phyloP scores from a whole-genome alignment of 2,797 vertebrate species.

The Melanotaenia nigrans region DNA sequence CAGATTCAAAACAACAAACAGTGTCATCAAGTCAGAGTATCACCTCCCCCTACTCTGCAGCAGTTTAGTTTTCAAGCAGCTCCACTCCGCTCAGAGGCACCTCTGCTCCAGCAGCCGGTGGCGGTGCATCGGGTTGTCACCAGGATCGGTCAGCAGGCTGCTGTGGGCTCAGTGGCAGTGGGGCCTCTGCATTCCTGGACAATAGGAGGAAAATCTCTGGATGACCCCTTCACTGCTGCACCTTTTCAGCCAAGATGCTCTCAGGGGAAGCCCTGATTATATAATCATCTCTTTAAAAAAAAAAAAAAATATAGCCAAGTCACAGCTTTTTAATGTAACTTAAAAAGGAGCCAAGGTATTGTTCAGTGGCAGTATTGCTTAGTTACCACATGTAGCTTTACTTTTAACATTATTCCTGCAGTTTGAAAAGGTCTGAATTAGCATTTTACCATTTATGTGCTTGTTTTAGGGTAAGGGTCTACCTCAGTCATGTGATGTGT shows the following conservation, averaged over 20 bases:
- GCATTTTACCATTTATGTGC: conserved; percentile 3
- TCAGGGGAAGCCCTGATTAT: conserved; percentile 81
- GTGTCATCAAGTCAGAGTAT: conserved; percentile 9
- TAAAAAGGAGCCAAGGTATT: conserved; percentile 26
- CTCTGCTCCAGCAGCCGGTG: conserved; percentile 81
- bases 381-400: conserved; percentile 12
- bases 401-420: conserved; percentile 18
- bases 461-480: conserved; percentile 44
- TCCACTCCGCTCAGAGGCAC: conserved; percentile 65
- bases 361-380: conserved; percentile 35
- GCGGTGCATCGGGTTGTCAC: conserved; percentile 82
- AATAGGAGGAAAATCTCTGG: conserved; percentile 69
- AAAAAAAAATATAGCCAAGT: conserved; percentile 20
- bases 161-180: conserved; percentile 88
- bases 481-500: conserved; percentile 57
- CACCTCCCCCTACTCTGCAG: conserved; percentile 28
- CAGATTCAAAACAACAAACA: conserved; percentile 24
- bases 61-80: conserved; percentile 3
- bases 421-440: conserved; percentile 22
- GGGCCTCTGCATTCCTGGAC: conserved; percentile 86
- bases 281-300: background rate
- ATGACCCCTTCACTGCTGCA: conserved; percentile 86
- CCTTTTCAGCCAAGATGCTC: conserved; percentile 87
- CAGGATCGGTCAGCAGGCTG: conserved; percentile 88
- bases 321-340: conserved; percentile 13